Evolutionary conservation across 2,888 invertebrate genomes (phyloP), one percentile per base, ranked within the genome.

Genomic region (Xanthia icteritia): DNA sequence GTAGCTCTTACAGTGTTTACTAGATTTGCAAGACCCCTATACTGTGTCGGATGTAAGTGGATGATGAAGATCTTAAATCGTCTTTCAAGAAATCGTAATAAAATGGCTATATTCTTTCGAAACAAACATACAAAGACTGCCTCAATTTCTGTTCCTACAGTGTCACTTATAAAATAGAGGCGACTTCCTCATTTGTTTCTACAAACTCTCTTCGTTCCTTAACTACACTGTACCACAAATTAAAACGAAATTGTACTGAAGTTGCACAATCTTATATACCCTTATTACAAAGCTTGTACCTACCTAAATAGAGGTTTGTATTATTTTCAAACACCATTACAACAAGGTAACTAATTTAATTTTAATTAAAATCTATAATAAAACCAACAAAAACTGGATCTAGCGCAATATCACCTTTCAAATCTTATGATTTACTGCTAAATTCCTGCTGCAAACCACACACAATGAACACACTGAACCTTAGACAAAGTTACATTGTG

Each of bases 321-420:
- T 15, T 27, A 15, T 9, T 77, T 67, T 56, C 60, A 42, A 73
- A 83, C 58, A 63, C 65, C 56, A 42, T 61, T 48, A 66, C 15
- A 88, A 86, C 79, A 76, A 76, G 79, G 58, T 80, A 82, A 73
- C 83, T 90, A 89, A 90, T 90, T 87, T 88, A 88, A 89, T 85
- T 90, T 93, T 92, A 92, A 93, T 93, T 91, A 91, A 91, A 92
- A 86, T 89, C 88, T 88, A 66, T 89, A 90, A 93, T 92, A 90
- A 92, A 91, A 92, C 90, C 90, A 89, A 90, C 92, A 91, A 93
- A 92, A 93, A 92, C 86, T 91, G 84, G 89, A 88, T 76, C 89
- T 82, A 81, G 81, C 85, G 86, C 88, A 91, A 93, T 51, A 51
- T 93, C 93, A 84, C 91, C 91, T 93, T 93, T 94, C 92, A 88